A percentile compares a stretch with the other conserved stretches of the same genome.
These are phyloP conservation scores for Melinaea marsaeus DNA, from an alignment of 2,888 invertebrate species.

Conservation along the genomic window DNA sequence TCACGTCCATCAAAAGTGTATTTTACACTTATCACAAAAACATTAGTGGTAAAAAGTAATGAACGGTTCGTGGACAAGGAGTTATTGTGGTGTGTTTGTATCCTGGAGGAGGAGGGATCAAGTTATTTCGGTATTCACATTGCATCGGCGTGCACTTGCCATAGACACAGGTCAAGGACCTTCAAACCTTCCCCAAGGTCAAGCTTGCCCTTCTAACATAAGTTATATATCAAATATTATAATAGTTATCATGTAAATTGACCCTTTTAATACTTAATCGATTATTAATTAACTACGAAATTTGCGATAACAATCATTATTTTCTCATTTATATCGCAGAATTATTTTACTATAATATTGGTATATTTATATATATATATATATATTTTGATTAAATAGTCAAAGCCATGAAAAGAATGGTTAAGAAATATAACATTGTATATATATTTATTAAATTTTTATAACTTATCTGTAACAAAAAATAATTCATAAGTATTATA, in stretches of 20 bases:
- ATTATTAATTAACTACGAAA: constrained; percentile 70
- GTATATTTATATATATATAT: too few relatives aligned
- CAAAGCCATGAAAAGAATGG: too few relatives aligned
- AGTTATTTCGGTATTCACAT: constrained; percentile 78
- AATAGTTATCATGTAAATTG: constrained; percentile 32
- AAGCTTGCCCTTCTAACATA: constrained; percentile 37
- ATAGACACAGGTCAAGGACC: constrained; percentile 79
- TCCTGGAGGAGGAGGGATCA: constrained; percentile 40
- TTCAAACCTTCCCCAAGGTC: constrained; percentile 77
- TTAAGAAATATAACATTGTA: too few relatives aligned
- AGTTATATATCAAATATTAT: neutral
- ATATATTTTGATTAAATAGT: too few relatives aligned
- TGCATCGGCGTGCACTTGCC: constrained; percentile 75
- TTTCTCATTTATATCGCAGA: constrained; percentile 22
- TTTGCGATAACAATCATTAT: constrained; percentile 51
- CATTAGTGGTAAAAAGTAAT: constrained; percentile 41
- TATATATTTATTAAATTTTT: too few relatives aligned
- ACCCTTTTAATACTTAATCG: constrained; percentile 62
- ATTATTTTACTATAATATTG: too few relatives aligned
- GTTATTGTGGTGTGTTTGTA: constrained; percentile 28
- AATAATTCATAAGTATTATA: too few relatives aligned
- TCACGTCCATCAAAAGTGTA: constrained; percentile 67
- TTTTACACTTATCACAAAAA: constrained; percentile 57
- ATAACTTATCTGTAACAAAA: too few relatives aligned
- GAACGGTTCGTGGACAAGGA: constrained; percentile 25